Base-by-base conservation (phyloP, 2,888 invertebrate genomes). In the Carabus problematicus region DNA sequence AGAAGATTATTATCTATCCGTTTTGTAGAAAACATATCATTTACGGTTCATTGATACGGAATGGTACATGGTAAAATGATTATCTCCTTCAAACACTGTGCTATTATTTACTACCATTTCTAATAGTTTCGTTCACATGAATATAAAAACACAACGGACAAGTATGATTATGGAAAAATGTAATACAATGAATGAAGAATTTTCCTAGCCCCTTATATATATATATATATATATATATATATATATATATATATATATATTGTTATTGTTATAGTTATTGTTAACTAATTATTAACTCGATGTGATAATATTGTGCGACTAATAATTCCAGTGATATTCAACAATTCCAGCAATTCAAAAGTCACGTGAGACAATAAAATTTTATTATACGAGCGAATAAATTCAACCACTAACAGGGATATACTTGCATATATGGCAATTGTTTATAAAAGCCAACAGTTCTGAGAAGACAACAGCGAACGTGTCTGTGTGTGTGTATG, bases 351-450 rank as follows among this genome's bases (percentile, higher is more conserved):
- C 69, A 40, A 69, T 69, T 61, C 69, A 56, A 41, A 42, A 61
- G 69, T 62, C 61, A 62, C 62, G 45, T 69, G 69, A 45, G 56
- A 29, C 55, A 62, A 69, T 69, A 69, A 69, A 69, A 69, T 69
- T 69, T 69, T 69, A 69, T 69, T 18, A 69, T 55, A 69, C 55
- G 43, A 16, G 56, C 55, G 69, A 69, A 69, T 69, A 69, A 69
- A 62, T 69, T 69, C 67, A 52, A 55, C 54, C 42, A 45, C 60
- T 67, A 67, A 60, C 67, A 67, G 67, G 60, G 60, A 67, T 66
- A 66, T 58, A 29, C 54, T 43, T 47, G 3, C 43, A 45, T 45
- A 47, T 19, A 45, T 47, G 12, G 45, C 47, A 49, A 60, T 67
- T 60, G 59, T 67, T 67, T 67, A 60, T 60, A 67, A 67, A 60